Percentiles rank a stretch among this genome's conserved stretches.
phyloP scores from a whole-genome alignment of 2,113 vertebrate genomes.

The Motacilla alba region DNA sequence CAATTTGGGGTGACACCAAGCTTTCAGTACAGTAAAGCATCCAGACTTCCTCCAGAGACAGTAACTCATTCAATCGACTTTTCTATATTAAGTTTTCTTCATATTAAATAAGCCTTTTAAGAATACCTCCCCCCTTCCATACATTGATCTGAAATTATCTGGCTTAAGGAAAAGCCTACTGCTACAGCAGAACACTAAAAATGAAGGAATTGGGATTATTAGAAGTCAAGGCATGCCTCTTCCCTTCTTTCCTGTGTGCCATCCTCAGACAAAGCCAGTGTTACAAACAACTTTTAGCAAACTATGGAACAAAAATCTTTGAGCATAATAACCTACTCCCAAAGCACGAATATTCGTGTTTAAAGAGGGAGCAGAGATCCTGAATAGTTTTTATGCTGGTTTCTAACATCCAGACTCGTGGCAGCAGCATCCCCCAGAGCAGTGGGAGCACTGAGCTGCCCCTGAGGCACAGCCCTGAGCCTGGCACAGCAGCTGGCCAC shows the following conservation, averaged over 20 bases:
- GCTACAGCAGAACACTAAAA: background rate
- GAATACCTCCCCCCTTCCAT: background rate
- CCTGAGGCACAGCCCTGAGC: background rate
- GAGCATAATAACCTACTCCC: background rate
- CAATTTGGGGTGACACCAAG: background rate
- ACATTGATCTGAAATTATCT: background rate
- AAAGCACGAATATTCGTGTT: background rate
- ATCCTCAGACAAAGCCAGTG: background rate
- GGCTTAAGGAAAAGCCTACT: background rate
- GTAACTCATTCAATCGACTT: background rate
- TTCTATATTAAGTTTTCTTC: background rate
- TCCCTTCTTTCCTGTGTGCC: background rate
- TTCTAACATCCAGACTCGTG: fast-evolving
- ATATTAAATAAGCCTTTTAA: background rate
- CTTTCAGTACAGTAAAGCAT: background rate
- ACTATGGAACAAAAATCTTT: background rate
- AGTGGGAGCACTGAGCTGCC: background rate
- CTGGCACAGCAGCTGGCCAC: background rate
- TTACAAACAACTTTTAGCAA: background rate
- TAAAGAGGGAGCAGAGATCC: background rate
- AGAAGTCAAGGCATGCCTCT: background rate
- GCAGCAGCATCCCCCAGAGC: fast-evolving
- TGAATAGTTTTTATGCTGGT: background rate
- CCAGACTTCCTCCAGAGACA: background rate
- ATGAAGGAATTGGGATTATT: background rate